These are phyloP conservation scores for Ditylenchus weischeri DNA, from an alignment of 2,888 invertebrate genomes.

Conservation along the genomic window DNA sequence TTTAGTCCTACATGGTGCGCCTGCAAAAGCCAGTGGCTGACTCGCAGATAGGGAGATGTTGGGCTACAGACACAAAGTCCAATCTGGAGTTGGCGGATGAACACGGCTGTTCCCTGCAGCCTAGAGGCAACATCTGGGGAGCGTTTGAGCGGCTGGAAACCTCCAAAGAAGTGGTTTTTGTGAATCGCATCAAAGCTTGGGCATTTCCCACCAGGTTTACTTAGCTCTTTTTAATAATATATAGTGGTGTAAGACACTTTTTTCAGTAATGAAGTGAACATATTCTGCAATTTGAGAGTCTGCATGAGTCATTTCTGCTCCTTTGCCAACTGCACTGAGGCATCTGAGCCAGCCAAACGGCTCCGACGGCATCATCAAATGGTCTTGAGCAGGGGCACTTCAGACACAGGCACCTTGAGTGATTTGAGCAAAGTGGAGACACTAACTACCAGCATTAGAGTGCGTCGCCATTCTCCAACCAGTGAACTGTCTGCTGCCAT, in stretches of 20 bases:
- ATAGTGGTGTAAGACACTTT: slow-evolving; percentile 16
- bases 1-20: slow-evolving; percentile 40
- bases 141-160: slow-evolving; percentile 47
- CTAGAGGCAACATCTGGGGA: slow-evolving; percentile 53
- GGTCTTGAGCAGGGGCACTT: not conserved
- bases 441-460: slow-evolving; percentile 24
- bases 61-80: slow-evolving; percentile 53
- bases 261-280: slow-evolving; percentile 57
- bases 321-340: slow-evolving; percentile 37
- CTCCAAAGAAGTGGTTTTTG: slow-evolving; percentile 41
- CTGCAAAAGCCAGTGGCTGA: slow-evolving; percentile 41
- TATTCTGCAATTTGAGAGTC: slow-evolving; percentile 57
- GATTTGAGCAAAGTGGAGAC: slow-evolving; percentile 35
- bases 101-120: slow-evolving; percentile 54
- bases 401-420: slow-evolving; percentile 2
- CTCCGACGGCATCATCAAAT: slow-evolving; percentile 4
- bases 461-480: slow-evolving; percentile 16
- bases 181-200: slow-evolving; percentile 57
- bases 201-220: slow-evolving; percentile 55
- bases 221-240: not conserved
- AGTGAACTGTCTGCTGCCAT: no score
- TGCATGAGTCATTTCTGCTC: slow-evolving; percentile 43
- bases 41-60: slow-evolving; percentile 52
- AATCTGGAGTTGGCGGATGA: slow-evolving; percentile 51
- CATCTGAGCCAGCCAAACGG: not conserved